phyloP scores from a whole-genome alignment of 1,140 invertebrate genomes.

The Acyrthosiphon pisum region DNA sequence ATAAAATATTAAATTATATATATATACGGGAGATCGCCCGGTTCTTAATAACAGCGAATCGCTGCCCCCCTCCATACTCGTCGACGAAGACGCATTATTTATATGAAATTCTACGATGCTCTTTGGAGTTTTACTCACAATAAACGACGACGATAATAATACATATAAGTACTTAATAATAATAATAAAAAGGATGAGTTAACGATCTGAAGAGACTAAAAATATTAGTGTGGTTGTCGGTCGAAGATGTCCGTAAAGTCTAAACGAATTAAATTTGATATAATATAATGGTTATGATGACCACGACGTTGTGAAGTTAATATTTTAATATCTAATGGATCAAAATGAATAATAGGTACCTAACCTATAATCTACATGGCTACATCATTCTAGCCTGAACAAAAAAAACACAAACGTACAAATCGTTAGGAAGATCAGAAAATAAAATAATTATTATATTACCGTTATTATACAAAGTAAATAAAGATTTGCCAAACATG shows the following conservation, averaged over 20 bases:
- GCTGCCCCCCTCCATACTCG: neutral
- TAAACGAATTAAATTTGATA: slow-evolving; percentile 18
- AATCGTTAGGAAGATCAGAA: neutral
- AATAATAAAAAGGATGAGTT: slow-evolving; percentile 14
- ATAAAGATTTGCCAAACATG: neutral
- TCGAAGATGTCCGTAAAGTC: neutral
- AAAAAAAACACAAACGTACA: neutral
- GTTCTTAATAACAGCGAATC: neutral
- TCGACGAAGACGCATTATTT: neutral
- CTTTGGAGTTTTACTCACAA: neutral
- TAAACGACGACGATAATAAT: neutral
- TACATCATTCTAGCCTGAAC: neutral
- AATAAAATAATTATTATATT: neutral
- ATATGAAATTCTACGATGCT: neutral
- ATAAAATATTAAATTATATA: slow-evolving; percentile 10
- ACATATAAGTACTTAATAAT: slow-evolving; percentile 11
- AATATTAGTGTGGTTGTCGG: neutral
- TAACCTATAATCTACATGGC: neutral
- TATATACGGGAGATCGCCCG: neutral
- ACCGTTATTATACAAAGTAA: neutral
- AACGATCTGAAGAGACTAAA: neutral
- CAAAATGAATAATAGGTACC: slow-evolving; percentile 22
- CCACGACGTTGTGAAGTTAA: neutral
- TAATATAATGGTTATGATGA: neutral
- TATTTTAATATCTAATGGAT: slow-evolving; percentile 35